Conservation (phyloP, 2,113 vertebrate genomes). For the Muscicapa adusta region DNA sequence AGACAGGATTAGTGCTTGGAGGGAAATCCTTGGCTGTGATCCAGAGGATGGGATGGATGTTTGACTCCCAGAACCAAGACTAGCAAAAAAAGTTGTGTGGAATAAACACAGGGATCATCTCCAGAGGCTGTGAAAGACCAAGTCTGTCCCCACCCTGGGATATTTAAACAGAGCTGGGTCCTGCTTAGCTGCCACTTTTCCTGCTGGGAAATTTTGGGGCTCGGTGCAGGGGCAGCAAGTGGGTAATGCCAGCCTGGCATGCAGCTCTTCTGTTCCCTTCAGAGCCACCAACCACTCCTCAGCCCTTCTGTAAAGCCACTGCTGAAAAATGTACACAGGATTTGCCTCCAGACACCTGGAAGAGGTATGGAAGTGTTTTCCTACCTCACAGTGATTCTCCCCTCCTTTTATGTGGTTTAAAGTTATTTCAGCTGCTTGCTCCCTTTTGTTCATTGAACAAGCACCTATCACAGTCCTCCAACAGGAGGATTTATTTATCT, state of each 20-base stretch:
- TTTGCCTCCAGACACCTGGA: background rate
- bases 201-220: background rate
- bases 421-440: background rate
- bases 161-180: background rate
- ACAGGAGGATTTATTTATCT: background rate
- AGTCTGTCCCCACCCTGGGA: background rate
- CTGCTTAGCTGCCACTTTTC: background rate
- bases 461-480: background rate
- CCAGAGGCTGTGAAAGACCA: background rate
- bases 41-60: background rate
- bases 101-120: background rate
- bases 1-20: background rate
- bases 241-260: background rate
- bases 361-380: background rate
- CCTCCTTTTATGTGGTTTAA: background rate
- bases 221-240: background rate
- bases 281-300: background rate
- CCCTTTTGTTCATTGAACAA: background rate
- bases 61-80: background rate
- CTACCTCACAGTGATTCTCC: no score
- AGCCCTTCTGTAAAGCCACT: background rate
- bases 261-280: background rate
- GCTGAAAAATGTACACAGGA: rapidly evolving
- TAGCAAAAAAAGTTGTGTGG: background rate
- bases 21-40: background rate